Evolutionary conservation across 2,113 vertebrate species (phyloP), one percentile per base, ranked within the genome.

Genomic region (Brachionichthys hirsutus): DNA sequence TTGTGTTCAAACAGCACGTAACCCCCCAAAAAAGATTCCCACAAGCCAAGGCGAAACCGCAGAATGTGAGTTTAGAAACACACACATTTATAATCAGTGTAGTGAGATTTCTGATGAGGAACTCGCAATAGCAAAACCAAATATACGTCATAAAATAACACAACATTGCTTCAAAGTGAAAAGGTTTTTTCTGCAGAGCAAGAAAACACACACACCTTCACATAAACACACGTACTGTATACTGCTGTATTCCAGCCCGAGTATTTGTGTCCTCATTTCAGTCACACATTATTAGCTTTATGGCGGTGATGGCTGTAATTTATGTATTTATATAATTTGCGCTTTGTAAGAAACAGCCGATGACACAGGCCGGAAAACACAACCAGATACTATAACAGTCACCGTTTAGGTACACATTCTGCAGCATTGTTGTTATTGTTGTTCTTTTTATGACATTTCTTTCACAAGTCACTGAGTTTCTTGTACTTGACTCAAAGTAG

Each of bases 131-230:
- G 44, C 60, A 67, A 52, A 73, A 66, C 54, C 69, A 74, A 60
- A 71, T 64, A 67, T 46, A 61, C 59, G 68, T 67, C 62, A 53
- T 15, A 18, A 67, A 81, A 70, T 70, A 61, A 76, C 69, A 78
- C 44, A 49, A 57, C 70, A 67, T 44, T 61, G 52, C 59, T 68
- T 52, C 69, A 54, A 59, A 70, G 61, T 66, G 42, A 51, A 75
- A 72, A 72, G 55, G 46, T 20, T 50, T 68, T n/a, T 62, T 70
- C 53, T 58, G 20, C 10, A 40, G 54, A 17, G 41, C 41, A 38
- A 22, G 15, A 2, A 53, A 41, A 20, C 16, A 43, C 45, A 67
- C 14, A 58, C 13, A 38, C 36, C 12, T 38, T 1, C 6, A 38
- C 12, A 9, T 10, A 38, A 38, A 67, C 17, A 19, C 12, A 50